phyloP scores from a whole-genome alignment of 2,113 vertebrate species.

The Balaeniceps rex region DNA sequence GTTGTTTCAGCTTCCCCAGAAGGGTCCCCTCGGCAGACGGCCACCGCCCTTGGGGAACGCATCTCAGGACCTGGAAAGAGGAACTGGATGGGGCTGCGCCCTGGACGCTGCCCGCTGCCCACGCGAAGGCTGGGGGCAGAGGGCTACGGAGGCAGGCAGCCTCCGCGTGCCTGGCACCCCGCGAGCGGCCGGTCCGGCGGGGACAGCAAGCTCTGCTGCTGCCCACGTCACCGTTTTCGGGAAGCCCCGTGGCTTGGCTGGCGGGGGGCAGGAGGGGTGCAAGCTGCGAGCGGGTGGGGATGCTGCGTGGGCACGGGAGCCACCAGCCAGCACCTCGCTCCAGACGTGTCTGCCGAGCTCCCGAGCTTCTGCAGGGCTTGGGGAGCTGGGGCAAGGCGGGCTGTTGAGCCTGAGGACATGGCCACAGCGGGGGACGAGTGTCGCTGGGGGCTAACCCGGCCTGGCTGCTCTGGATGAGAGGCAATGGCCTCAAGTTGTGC shows the following conservation, averaged over 20 bases:
- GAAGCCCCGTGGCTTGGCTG: neutral
- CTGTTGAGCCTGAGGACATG: neutral
- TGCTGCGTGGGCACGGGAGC: rapidly evolving
- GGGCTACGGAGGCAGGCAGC: neutral
- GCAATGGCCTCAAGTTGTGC: too few relatives aligned
- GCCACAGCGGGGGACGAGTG: neutral
- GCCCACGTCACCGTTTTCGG: rapidly evolving
- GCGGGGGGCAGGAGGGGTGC: rapidly evolving
- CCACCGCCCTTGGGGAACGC: neutral
- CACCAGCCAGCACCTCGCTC: rapidly evolving
- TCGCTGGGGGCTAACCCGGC: neutral
- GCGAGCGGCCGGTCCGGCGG: rapidly evolving
- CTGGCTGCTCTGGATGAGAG: neutral
- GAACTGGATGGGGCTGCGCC: neutral
- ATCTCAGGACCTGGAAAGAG: neutral
- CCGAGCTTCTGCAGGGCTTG: neutral
- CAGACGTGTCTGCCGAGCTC: rapidly evolving
- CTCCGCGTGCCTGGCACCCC: neutral
- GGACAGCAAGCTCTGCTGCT: neutral
- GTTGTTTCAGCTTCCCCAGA: neutral
- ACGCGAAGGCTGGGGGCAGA: neutral
- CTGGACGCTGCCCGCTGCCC: neutral
- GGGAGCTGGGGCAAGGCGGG: neutral
- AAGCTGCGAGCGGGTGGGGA: rapidly evolving
- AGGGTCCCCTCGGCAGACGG: neutral